Evolutionary conservation across 2,888 invertebrate species (phyloP).

Genomic region (Agonopterix heracliana): DNA sequence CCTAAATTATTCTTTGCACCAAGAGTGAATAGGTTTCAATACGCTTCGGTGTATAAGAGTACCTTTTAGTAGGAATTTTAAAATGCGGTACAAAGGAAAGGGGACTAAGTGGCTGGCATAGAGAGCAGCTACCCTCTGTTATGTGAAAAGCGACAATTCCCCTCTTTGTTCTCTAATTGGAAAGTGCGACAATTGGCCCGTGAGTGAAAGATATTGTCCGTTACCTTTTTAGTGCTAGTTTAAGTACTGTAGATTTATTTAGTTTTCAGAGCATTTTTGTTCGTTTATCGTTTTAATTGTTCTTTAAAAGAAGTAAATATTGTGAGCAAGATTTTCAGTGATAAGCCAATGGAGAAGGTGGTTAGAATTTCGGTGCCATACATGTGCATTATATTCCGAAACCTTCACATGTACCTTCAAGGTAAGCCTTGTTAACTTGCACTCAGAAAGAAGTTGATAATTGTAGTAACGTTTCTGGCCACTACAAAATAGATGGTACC

Average conservation of each 20-base stretch:
- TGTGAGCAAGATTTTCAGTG: too few species aligned
- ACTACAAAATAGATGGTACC: too few species aligned
- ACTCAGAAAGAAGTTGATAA: too few species aligned
- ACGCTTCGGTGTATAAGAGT: slow-evolving; percentile 16
- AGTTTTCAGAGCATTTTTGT: not conserved
- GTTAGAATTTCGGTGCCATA: too few species aligned
- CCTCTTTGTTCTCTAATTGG: slow-evolving; percentile 50
- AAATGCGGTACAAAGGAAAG: slow-evolving; percentile 42
- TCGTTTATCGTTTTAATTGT: not conserved
- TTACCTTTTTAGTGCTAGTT: not conserved
- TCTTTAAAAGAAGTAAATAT: too few species aligned
- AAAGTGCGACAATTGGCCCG: slow-evolving; percentile 49
- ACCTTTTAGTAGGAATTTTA: slow-evolving; percentile 33
- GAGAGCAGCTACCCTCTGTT: slow-evolving; percentile 50
- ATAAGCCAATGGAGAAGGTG: too few species aligned
- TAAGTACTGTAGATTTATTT: not conserved
- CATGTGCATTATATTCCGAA: too few species aligned
- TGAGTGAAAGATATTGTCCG: slow-evolving; percentile 15
- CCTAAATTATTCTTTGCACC: not conserved
- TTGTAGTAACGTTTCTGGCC: too few species aligned
- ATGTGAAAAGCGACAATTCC: slow-evolving; percentile 34
- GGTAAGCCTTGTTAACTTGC: too few species aligned
- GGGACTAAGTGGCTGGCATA: slow-evolving; percentile 52
- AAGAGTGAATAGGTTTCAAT: not conserved
- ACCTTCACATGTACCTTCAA: too few species aligned